Conservation (phyloP, 2,888 invertebrate genomes). For the Philereme vetulata region DNA sequence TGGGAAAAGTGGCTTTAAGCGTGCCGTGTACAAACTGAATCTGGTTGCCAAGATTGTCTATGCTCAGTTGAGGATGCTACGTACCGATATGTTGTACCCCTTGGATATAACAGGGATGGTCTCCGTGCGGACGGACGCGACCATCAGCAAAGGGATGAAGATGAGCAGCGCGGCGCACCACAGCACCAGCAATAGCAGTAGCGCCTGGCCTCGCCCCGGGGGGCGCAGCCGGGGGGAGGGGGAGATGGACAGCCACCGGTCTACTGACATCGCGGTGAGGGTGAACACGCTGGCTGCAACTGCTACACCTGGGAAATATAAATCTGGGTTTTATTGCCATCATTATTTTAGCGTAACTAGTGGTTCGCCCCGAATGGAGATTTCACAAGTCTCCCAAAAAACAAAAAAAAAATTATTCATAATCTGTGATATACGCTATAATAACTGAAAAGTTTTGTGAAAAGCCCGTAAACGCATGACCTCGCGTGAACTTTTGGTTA, state of each 20-base stretch:
- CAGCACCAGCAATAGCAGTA: conserved; percentile 85
- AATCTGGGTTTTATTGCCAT: background rate
- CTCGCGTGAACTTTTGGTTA: no score
- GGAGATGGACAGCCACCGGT: conserved; percentile 89
- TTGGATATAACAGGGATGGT: conserved; percentile 69
- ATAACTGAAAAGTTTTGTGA: no score
- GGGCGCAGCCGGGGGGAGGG: conserved; percentile 84
- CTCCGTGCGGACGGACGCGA: conserved; percentile 67
- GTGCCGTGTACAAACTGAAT: no score
- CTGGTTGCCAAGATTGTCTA: no score
- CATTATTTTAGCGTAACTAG: background rate
- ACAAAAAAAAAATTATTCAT: no score
- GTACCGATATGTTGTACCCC: conserved; percentile 66
- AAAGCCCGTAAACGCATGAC: no score
- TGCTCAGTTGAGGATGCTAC: conserved; percentile 22
- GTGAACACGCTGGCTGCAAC: conserved; percentile 91
- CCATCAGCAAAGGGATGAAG: conserved; percentile 86
- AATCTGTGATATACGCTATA: no score
- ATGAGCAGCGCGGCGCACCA: conserved; percentile 87
- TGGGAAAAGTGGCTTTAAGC: no score
- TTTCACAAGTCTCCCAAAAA: no score
- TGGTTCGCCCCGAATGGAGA: no score
- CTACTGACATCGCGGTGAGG: conserved; percentile 90
- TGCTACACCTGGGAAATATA: conserved; percentile 83
- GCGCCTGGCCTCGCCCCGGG: conserved; percentile 86